Evolutionary conservation across 1,140 invertebrate genomes (phyloP), one percentile per base, ranked within the genome.

Genomic region (Monomorium pharaonis): DNA sequence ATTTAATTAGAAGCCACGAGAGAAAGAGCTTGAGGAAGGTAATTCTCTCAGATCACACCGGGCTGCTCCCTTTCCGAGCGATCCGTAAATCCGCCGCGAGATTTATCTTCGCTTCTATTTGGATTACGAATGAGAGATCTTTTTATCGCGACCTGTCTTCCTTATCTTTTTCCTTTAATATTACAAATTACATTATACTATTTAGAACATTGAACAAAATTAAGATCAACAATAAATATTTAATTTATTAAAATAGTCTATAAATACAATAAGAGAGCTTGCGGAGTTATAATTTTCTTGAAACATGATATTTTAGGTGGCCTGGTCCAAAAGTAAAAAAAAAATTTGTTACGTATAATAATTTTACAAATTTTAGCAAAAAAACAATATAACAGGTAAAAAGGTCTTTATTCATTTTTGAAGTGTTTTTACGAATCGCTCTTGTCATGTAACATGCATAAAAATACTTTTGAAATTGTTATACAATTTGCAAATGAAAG

Each of bases 21-120:
- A 42, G 9, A 16, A 33, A 42, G 33, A 21, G 16, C 12, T 63
- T 10, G n/a, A 21, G 60, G 0, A 63, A 63, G 30, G 60, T 81
- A 81, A 81, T 72, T 81, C 69, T 44, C 37, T 72, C 33, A 27
- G 21, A 72, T 70, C 65, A 44, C 21, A 58, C 16, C 24, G 65
- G 18, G 3, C 47, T 54, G 33, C n/a, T 58, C 18, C 18, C 33
- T 56, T 56, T 70, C 16, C 37, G 33, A 42, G 27, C 10, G 7
- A 76, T 76, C 58, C 75, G n/a, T 78, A 65, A 65, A 78, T 78
- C 30, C 30, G 1, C 47, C 56, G 30, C n/a, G 56, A 81, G 54
- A 81, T 81, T 81, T 72, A 54, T 70, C 33, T 47, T 27, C 37
- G n/a, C 58, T 33, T 63, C 65, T 65, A 63, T 78, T 49, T n/a